phyloP scores from a whole-genome alignment of 1,140 invertebrate genomes.

The Neodiprion pinetum region DNA sequence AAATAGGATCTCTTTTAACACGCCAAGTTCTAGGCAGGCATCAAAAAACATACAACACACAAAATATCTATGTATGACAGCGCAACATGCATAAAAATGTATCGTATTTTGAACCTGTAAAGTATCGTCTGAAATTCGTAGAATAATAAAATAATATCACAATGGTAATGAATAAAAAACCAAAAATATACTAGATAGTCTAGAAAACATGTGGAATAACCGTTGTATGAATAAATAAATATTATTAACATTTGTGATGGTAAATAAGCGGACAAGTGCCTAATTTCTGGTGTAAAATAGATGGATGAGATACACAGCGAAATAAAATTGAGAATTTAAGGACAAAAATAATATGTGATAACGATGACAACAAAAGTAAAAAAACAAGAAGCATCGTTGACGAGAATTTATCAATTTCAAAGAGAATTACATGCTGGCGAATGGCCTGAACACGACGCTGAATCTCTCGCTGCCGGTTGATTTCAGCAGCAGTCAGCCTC shows the following conservation, averaged over 20 bases:
- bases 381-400: not conserved
- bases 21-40: no score
- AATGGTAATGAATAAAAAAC: no score
- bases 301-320: not conserved
- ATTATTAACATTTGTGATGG: no score
- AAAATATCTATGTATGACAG: no score
- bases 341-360: not conserved
- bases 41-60: no score
- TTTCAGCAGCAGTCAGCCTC: slow-evolving; percentile 72
- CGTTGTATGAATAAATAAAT: no score
- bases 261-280: not conserved
- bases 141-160: no score
- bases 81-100: not conserved
- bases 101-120: not conserved
- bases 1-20: no score
- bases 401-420: slow-evolving; percentile 10
- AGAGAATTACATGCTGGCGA: slow-evolving; percentile 70
- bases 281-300: not conserved
- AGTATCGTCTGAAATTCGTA: not conserved
- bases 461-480: slow-evolving; percentile 80
- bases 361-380: no score
- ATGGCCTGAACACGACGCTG: slow-evolving; percentile 81
- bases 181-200: no score
- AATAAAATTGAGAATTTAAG: slow-evolving; percentile 10
- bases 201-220: no score